Base-by-base conservation (phyloP, 2,113 vertebrate species). In the Pteruthius melanotis region DNA sequence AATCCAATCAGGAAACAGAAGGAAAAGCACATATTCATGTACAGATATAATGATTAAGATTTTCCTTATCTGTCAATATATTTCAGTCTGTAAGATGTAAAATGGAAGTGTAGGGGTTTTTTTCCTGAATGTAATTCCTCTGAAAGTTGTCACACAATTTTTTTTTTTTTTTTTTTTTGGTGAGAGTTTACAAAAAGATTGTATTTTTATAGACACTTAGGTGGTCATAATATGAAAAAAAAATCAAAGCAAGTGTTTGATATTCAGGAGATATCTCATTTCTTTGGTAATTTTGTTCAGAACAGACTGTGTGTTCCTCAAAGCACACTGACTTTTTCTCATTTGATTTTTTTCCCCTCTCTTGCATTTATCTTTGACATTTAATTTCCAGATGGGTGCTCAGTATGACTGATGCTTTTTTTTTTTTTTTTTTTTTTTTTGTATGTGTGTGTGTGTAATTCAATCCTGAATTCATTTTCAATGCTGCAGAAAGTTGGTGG, bases 361-460 rank as follows among this genome's bases (percentile, higher is more conserved):
- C 94, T 66, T 96, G 87, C 94, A 89, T 97, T 96, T 97, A 94
- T 97, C 96, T 97, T 97, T 97, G 95, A 97, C 95, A 97, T 97
- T 97, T 97, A 97, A 97, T 97, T 97, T 97, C 94, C 95, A 97
- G 97, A 97, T 97, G 94, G 96, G 94, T 90, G 89, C 92, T 91
- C 96, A 94, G 95, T 94, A 93, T 97, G 96, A 96, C 94, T 90
- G 96, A 97, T 96, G 89, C 56, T 71, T 93, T 70, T 80, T 56
- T 42, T 35, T 47, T n/a, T 33, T 1, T 45, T 71, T 93, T 70
- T 80, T 56, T 42, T 35, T 47, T n/a, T 33, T 1, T 45, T 30
- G 13, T 63, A 2, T 61, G 4, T 76, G 52, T 53, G 39, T 87
- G 26, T 93, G 81, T 92, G 39, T 93, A 94, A 94, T 93, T 81